Conservation (phyloP, 2,888 invertebrate genomes). For the Dichetophora obliterata region DNA sequence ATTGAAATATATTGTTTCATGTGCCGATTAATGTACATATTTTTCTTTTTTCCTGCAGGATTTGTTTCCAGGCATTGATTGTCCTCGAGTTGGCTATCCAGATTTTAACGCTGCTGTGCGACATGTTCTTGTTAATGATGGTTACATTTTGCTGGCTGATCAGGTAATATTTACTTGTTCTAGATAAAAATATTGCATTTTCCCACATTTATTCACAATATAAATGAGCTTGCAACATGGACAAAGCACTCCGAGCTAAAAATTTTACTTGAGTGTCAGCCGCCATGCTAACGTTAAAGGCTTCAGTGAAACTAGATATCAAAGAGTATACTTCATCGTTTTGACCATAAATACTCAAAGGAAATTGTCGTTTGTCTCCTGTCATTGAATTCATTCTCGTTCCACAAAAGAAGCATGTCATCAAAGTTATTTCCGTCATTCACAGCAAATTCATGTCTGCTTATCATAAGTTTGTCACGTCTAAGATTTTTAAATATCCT, state of each 20-base stretch:
- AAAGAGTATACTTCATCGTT: neutral
- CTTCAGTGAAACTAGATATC: neutral
- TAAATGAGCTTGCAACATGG: neutral
- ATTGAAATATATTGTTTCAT: too few relatives aligned
- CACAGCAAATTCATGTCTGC: conserved; percentile 24
- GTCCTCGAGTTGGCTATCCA: conserved; percentile 88
- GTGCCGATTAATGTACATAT: too few relatives aligned
- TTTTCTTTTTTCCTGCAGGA: conserved; percentile 72
- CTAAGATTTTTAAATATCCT: conserved; percentile 21
- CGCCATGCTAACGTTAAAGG: neutral
- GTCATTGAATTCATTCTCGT: neutral
- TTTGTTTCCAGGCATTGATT: conserved; percentile 91
- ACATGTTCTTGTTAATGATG: conserved; percentile 75
- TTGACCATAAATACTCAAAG: neutral
- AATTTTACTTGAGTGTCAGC: neutral
- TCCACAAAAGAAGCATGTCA: conserved; percentile 20
- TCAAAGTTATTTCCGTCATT: conserved; percentile 33
- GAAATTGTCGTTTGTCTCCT: neutral
- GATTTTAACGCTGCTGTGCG: conserved; percentile 87
- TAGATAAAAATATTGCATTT: neutral
- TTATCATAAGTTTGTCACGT: conserved; percentile 14
- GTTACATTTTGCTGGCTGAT: conserved; percentile 77
- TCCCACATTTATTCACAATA: neutral
- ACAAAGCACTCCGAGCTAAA: neutral
- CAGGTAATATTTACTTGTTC: conserved; percentile 72